A percentile compares a stretch with the other conserved stretches of the same genome.
phyloP scores from a whole-genome alignment of 2,797 vertebrate genomes.

The Rhodeus uyekii region DNA sequence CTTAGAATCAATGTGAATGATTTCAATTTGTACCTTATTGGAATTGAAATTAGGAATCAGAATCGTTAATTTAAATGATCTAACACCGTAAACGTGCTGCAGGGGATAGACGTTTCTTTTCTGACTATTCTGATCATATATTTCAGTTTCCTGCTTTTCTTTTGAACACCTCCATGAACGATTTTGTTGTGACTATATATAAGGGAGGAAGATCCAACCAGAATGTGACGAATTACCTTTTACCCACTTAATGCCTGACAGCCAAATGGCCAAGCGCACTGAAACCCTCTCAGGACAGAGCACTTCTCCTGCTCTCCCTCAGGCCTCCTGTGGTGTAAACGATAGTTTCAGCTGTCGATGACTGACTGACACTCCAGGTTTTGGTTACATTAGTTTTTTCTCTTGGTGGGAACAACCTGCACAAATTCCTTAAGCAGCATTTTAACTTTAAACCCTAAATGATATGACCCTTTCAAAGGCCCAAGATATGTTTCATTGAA shows the following conservation, averaged over 20 bases:
- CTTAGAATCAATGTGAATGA: too few relatives aligned
- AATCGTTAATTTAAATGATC: too few relatives aligned
- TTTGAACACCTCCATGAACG: neutral
- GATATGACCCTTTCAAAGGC: neutral
- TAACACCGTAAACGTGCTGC: too few relatives aligned
- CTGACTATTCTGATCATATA: neutral
- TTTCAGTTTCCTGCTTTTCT: neutral
- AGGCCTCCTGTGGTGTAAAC: constrained; percentile 71
- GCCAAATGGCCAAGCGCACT: constrained; percentile 79
- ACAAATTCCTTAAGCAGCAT: constrained; percentile 31
- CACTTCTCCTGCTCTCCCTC: constrained; percentile 4
- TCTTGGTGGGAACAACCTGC: constrained; percentile 61
- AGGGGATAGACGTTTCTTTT: too few relatives aligned
- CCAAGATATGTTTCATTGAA: neutral
- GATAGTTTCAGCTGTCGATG: constrained; percentile 77
- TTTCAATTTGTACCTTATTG: too few relatives aligned
- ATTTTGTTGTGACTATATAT: neutral
- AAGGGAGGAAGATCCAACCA: neutral
- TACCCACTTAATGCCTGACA: constrained; percentile 66
- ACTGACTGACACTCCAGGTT: constrained; percentile 63
- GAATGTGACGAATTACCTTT: constrained; percentile 65
- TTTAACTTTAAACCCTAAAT: constrained; percentile 26
- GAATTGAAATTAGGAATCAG: too few relatives aligned
- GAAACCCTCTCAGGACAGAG: constrained; percentile 61
- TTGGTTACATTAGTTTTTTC: constrained; percentile 75